These are phyloP conservation scores for Andrena dorsata DNA, from an alignment of 2,888 invertebrate species.

Conservation along the genomic window DNA sequence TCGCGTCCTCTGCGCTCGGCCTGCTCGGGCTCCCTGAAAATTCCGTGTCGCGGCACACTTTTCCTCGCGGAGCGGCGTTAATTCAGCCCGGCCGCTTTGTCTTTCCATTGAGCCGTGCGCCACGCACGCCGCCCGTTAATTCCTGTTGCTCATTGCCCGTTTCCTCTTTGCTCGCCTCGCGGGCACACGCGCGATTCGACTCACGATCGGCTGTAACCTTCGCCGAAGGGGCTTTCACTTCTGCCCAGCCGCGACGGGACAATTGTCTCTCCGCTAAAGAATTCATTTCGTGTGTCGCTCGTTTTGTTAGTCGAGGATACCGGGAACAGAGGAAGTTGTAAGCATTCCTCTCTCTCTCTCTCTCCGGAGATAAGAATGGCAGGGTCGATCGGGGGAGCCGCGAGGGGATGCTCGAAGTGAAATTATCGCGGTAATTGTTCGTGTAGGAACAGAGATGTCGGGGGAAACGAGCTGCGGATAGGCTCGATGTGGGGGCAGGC, in stretches of 20 bases:
- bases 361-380: too few relatives aligned
- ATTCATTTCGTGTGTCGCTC: background rate
- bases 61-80: slow-evolving; percentile 8
- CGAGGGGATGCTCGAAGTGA: background rate
- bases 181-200: slow-evolving; percentile 31
- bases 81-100: slow-evolving; percentile 13
- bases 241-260: background rate
- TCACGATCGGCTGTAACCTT: slow-evolving; percentile 17
- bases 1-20: slow-evolving; percentile 42
- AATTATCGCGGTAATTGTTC: background rate
- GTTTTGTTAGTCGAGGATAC: background rate
- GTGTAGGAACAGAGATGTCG: background rate
- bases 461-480: background rate
- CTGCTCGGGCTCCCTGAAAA: slow-evolving; percentile 19
- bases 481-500: background rate
- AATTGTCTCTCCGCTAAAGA: background rate
- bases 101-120: slow-evolving; percentile 17
- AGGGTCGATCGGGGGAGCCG: background rate
- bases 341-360: background rate
- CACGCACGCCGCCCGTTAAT: slow-evolving; percentile 22
- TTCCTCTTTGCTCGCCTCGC: slow-evolving; percentile 20
- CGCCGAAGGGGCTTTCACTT: slow-evolving; percentile 27
- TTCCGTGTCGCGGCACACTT: slow-evolving; percentile 55
- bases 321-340: background rate
- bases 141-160: slow-evolving; percentile 28